Conservation (phyloP, 2,113 vertebrate species). For the Oncorhynchus keta region DNA sequence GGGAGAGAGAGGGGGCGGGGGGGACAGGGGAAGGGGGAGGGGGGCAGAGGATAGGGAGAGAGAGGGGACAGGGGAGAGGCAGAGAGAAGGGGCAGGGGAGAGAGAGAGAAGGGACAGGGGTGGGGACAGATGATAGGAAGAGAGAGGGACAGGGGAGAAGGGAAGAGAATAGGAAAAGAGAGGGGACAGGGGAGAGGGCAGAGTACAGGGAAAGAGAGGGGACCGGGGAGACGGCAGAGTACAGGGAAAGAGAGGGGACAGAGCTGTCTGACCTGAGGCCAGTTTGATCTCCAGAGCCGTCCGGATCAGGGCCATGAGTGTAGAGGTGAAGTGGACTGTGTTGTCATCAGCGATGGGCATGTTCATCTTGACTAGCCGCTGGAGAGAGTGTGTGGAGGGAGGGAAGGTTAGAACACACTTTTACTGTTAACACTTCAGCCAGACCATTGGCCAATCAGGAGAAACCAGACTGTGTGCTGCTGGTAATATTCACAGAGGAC, state of each 20-base stretch:
- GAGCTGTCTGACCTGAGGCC: conserved; percentile 78
- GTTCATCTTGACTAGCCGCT: conserved; percentile 96
- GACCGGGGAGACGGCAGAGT: too few species aligned
- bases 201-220: too few species aligned
- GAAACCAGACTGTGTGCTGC: conserved; percentile 71
- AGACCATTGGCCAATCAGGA: conserved; percentile 32
- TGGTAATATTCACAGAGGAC: conserved; percentile 2
- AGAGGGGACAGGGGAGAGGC: background rate
- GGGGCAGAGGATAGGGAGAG: background rate
- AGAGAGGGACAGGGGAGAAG: too few species aligned
- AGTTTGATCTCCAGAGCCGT: conserved; percentile 93
- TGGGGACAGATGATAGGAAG: background rate
- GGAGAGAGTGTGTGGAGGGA: conserved; percentile 29
- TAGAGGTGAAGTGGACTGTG: conserved; percentile 91
- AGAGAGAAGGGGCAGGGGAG: background rate
- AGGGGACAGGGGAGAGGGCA: background rate
- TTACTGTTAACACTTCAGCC: conserved; percentile 2
- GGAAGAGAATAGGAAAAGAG: background rate
- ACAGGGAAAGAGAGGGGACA: background rate
- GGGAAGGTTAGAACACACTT: conserved; percentile 19
- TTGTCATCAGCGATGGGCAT: conserved; percentile 92
- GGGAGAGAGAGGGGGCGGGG: too few species aligned
- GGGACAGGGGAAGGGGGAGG: background rate
- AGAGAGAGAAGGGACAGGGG: background rate
- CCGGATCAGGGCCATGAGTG: conserved; percentile 91